Base-by-base conservation (phyloP, 1,140 invertebrate genomes). In the Aphidius ervi region DNA sequence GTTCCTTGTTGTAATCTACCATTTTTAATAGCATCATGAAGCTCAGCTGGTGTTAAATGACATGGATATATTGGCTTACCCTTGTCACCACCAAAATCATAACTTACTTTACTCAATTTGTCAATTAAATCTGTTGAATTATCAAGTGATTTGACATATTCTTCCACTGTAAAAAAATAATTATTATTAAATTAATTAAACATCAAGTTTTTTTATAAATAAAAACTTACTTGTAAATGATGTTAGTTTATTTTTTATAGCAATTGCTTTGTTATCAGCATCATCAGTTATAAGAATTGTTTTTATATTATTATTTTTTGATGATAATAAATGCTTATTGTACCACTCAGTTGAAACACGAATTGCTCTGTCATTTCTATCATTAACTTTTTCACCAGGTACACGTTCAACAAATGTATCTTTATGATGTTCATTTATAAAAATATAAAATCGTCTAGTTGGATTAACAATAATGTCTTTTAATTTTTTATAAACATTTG, bases 401-500 rank as follows among this genome's bases (percentile, higher is more conserved):
- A 88, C 78, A 64, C 94, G 82, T 74, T 94, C 89, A 5, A 95
- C 80, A 75, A 92, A 96, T 9, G 94, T 97, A 58, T 95, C 90
- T 70, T 93, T 89, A 78, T 97, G 94, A 83, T 97, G 94, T 81
- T 98, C 95, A 86, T 98, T 99, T 2, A 93, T 86, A 82, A 98
- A 99, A 5, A 91, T 84, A 80, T 90, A 95, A 80, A 95, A 96
- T 73, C 90, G 91, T 68, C 93, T 85, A 37, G 83, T 85, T 52
- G 87, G 83, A 80, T 92, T 89, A 10, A 81, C 83, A 56, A 95
- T 86, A 9, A 97, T 84, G 68, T 94, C 91, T 67, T 89, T 86
- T 1, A 99, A 76, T 65, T 93, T 85, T 77, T 95, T 95, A 74
- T 93, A 98, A 16, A 93, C 87, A 46, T 89, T 87, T n/a, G 90